Evolutionary conservation across 2,113 vertebrate species (phyloP).

Genomic region (Caracal caracal): DNA sequence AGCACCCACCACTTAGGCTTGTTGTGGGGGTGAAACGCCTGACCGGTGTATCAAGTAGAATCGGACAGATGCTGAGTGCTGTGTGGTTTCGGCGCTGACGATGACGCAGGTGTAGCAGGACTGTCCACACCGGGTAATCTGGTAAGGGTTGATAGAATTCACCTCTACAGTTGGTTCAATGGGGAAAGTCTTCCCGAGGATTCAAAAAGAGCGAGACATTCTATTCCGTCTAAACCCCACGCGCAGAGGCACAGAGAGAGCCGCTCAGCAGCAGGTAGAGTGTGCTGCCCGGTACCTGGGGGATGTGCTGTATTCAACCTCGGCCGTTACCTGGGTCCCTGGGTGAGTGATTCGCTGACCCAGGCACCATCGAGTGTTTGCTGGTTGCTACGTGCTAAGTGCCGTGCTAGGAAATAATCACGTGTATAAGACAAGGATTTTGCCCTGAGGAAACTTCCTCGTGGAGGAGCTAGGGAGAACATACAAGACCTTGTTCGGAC

Average conservation of each 20-base stretch:
- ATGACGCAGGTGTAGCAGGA: background rate
- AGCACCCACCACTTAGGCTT: background rate
- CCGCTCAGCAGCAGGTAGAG: background rate
- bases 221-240: background rate
- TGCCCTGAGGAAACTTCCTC: background rate
- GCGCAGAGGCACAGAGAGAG: background rate
- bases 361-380: background rate
- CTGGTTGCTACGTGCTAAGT: background rate
- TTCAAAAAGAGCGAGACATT: background rate
- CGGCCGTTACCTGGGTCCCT: background rate
- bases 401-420: background rate
- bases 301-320: background rate
- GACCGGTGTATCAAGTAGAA: background rate
- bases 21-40: background rate
- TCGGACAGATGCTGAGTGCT: background rate
- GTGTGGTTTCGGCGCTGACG: accelerated
- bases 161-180: background rate
- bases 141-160: background rate
- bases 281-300: background rate
- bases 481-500: background rate
- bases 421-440: background rate
- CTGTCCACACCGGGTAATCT: background rate
- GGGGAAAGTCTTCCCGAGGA: background rate
- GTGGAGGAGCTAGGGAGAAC: background rate
- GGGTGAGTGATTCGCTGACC: background rate